Evolutionary conservation across 2,113 vertebrate genomes (phyloP).

Genomic region (Planiliza haematocheilus): DNA sequence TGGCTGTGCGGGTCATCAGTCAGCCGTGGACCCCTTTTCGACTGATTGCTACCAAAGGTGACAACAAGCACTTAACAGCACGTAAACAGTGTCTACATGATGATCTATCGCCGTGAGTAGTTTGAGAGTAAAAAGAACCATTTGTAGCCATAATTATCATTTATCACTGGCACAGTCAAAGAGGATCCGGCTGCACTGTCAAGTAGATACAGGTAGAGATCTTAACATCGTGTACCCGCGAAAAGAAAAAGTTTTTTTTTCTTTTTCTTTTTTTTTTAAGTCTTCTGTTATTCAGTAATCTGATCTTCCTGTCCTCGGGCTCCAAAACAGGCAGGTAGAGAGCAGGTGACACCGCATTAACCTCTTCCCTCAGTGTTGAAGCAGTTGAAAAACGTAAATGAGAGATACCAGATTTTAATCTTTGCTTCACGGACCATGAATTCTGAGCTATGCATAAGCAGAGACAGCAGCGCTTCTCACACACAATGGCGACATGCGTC

Average conservation of each 20-base stretch:
- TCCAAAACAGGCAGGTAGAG: constrained; percentile 70
- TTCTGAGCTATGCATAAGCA: constrained; percentile 67
- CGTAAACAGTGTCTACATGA: constrained; percentile 70
- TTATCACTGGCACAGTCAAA: constrained; percentile 71
- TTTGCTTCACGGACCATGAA: constrained; percentile 68
- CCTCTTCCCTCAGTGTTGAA: constrained; percentile 65
- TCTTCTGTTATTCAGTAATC: constrained; percentile 72
- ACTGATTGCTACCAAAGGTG: constrained; percentile 67
- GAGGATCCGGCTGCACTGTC: constrained; percentile 59
- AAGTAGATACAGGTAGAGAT: constrained; percentile 73
- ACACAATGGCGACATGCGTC: constrained; percentile 58
- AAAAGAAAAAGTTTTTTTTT: constrained; percentile 45
- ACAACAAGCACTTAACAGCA: constrained; percentile 78
- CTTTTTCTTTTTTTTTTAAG: constrained; percentile 31
- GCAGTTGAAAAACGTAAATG: constrained; percentile 77
- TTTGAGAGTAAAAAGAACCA: constrained; percentile 73
- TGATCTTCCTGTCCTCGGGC: constrained; percentile 74
- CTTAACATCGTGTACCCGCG: constrained; percentile 49
- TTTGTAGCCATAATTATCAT: constrained; percentile 77
- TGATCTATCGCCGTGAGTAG: constrained; percentile 71
- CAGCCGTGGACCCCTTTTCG: constrained; percentile 59
- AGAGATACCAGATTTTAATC: constrained; percentile 80
- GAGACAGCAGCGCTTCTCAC: constrained; percentile 47
- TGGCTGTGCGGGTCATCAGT: constrained; percentile 64
- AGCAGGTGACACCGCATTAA: constrained; percentile 77